Conservation (phyloP, 2,797 vertebrate genomes). For the Linurgus olivaceus region DNA sequence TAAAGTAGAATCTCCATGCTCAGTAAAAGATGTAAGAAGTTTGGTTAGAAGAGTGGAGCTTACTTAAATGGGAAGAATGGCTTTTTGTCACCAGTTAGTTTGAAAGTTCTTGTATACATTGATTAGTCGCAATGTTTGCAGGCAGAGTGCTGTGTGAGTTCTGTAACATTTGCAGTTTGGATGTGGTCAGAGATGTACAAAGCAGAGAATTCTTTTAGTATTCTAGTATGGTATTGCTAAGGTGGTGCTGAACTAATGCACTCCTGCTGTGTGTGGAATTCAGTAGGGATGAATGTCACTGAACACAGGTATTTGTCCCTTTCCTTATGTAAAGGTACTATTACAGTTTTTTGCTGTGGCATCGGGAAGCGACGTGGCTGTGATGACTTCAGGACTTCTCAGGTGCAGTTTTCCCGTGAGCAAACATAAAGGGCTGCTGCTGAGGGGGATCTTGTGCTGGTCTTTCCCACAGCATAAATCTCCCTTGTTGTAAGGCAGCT, state of each 20-base stretch:
- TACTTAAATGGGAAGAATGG: neutral
- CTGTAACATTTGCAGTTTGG: neutral
- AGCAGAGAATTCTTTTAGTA: neutral
- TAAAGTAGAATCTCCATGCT: neutral
- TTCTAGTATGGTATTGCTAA: neutral
- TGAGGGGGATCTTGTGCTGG: neutral
- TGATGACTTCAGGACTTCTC: neutral
- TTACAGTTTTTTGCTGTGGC: neutral
- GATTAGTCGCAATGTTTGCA: neutral
- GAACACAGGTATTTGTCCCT: neutral
- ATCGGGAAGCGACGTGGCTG: neutral
- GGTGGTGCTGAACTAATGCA: neutral
- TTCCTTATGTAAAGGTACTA: neutral
- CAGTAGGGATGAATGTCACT: neutral
- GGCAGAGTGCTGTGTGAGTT: neutral
- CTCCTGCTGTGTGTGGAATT: neutral
- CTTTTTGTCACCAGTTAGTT: neutral
- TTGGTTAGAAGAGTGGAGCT: neutral
- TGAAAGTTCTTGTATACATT: neutral
- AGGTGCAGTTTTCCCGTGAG: neutral
- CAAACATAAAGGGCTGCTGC: neutral
- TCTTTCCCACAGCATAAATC: neutral
- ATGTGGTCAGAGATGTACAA: neutral
- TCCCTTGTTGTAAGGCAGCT: neutral
- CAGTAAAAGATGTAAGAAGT: neutral